Evolutionary conservation across 2,888 invertebrate species (phyloP), one percentile per base, ranked within the genome.

Genomic region (Dinocampus coccinellae): DNA sequence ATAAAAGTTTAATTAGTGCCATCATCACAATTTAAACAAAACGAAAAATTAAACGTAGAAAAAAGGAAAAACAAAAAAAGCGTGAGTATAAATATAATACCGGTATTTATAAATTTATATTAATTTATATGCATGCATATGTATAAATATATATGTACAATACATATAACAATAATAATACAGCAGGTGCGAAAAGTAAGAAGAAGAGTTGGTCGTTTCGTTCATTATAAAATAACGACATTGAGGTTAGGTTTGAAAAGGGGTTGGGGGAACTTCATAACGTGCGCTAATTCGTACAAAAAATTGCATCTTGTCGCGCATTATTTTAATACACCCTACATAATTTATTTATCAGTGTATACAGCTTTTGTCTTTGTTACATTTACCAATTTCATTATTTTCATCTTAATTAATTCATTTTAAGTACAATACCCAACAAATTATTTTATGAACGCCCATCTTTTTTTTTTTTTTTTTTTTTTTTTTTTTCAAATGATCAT

Each of bases 241-340:
- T 81, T 75, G 82, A 85, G 85, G 85, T 85, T 85, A 85, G 81
- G 83, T 81, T 72, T 57, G 68, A 55, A 74, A 47, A 34, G 55
- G 85, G 81, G 83, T 81, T 72, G 55, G 68, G 58, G 75, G 53
- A 34, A 55, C 33, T 66, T 76, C 72, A 73, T 67, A 64, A 13
- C 67, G 64, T 80, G 82, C 81, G 80, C 79, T 78, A 77, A 74
- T 76, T 71, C 76, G 76, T 71, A 74, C 79, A 77, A 80, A 82
- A 82, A 82, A 78, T 77, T 79, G 60, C 76, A 78, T 78, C 78
- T 77, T 71, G 76, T 78, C 60, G 83, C 84, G 83, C 84, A 82
- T 58, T 33, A 58, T 33, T 33, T 58, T 10, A 16, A 3, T 6
- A 13, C 13, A 26, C 26, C 9, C 11, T 29, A 24, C 10, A 24